Evolutionary conservation across 2,888 invertebrate genomes (phyloP), one percentile per base, ranked within the genome.

Genomic region (Hirtodrosophila trivittata): DNA sequence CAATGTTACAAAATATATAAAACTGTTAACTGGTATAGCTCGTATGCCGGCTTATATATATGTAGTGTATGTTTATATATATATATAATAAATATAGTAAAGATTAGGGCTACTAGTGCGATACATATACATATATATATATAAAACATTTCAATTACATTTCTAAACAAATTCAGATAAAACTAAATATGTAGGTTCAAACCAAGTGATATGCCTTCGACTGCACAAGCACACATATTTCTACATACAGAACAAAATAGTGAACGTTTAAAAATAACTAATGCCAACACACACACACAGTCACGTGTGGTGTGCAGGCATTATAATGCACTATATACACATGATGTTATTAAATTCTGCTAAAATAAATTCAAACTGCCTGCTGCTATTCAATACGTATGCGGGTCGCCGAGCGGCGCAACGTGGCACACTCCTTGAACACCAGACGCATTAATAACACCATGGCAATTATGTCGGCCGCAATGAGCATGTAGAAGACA

Each of bases 401-500:
- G 41, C 90, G 82, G n/a, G 74, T 67, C 4, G 63, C 9, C 18
- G 88, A 86, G 10, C 88, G 84, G 9, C 87, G 83, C 42, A 81
- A 43, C 18, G 78, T 80, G 9, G 68, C 47, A 25, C 92, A 70
- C 82, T 93, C 93, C 47, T 91, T 91, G 67, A 89, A 83, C 1
- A 92, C 92, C 67, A 92, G 92, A 90, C 94, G 92, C 16, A 93
- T 66, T 14, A 95, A 87, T 80, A 97, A 92, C 75, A 96, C 71
- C 57, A 97, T 91, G 0, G 98, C 97, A 43, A 95, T 87, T 10
- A 95, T 89, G 90, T 97, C 95, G 14, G 98, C 94, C 0, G 92
- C 89, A 89, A 98, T 97, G 9, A 98, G 93, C 96, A 98, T 96
- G 83, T 95, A 94, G 92, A 98, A 98, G 0, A 98, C 98, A 86